These are phyloP conservation scores for Ophonus ardosiacus DNA, from an alignment of 2,888 invertebrate genomes.

Conservation along the genomic window DNA sequence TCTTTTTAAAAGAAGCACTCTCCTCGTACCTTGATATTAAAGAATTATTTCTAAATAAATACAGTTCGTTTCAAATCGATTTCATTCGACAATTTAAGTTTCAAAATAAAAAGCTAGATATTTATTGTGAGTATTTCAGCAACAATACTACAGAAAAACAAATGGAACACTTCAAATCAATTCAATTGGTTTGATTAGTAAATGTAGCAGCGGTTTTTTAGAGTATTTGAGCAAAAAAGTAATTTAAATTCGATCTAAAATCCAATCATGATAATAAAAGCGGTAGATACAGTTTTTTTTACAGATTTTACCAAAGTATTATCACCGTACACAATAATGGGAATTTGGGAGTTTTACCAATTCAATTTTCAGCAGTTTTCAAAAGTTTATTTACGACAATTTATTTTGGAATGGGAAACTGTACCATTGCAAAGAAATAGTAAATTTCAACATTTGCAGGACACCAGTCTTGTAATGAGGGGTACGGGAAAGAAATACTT, in stretches of 20 bases:
- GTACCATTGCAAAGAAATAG: too few relatives aligned
- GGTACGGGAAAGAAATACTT: too few relatives aligned
- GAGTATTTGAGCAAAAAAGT: neutral
- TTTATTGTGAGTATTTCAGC: neutral
- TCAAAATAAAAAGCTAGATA: neutral
- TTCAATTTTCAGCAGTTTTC: neutral
- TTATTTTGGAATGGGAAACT: too few relatives aligned
- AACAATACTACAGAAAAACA: neutral
- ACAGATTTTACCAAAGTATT: neutral
- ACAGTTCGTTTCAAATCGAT: neutral
- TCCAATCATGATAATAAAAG: neutral
- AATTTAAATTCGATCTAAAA: neutral
- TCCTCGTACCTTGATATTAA: neutral
- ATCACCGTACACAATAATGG: neutral
- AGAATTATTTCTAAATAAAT: neutral
- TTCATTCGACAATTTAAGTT: neutral
- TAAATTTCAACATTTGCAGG: too few relatives aligned
- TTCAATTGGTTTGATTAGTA: neutral
- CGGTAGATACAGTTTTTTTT: neutral
- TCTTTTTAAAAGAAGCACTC: neutral
- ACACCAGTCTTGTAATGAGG: too few relatives aligned
- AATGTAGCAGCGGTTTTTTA: neutral
- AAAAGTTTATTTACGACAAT: neutral
- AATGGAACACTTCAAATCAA: neutral
- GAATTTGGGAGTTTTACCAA: neutral